Conservation (phyloP, 37 sponge, comb jelly and placozoan genomes). For the Ianthella basta region DNA sequence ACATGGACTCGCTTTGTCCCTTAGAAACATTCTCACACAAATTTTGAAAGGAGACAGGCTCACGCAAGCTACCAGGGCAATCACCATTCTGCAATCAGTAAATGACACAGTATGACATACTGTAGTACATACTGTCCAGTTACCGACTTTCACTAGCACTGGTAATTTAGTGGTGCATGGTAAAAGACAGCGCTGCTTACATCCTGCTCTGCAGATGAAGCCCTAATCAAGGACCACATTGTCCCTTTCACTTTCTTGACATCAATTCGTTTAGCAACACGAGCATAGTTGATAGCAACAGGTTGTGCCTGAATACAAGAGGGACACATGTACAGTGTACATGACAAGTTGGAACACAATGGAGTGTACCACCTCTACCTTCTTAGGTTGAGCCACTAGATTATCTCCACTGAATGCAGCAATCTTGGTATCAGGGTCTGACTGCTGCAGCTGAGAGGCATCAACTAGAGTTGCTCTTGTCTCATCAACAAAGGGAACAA, state of each 20-base stretch:
- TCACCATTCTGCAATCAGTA: background rate
- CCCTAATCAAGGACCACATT: constrained; percentile 77
- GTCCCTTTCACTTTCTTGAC: constrained; percentile 80
- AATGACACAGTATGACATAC: too few species aligned
- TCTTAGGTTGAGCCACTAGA: constrained; percentile 59
- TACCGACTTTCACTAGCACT: background rate
- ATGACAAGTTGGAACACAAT: background rate
- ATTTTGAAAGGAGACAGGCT: background rate
- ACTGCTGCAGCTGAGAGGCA: background rate
- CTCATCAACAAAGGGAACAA: constrained; percentile 34
- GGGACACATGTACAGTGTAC: constrained; percentile 4
- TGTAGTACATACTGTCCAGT: background rate
- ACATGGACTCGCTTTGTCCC: constrained; percentile 6
- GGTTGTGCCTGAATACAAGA: constrained; percentile 55
- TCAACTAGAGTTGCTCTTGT: background rate
- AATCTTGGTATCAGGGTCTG: background rate
- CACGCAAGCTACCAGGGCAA: background rate
- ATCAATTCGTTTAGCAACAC: constrained; percentile 78
- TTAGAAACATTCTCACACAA: constrained; percentile 6
- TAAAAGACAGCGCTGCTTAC: background rate
- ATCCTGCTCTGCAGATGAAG: background rate
- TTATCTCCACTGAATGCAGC: constrained; percentile 45
- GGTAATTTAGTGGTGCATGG: background rate
- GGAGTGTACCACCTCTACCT: constrained; percentile 25
- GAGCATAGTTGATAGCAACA: constrained; percentile 79